phyloP scores from a whole-genome alignment of 2,888 invertebrate species.

The Caenorhabditis japonica region DNA sequence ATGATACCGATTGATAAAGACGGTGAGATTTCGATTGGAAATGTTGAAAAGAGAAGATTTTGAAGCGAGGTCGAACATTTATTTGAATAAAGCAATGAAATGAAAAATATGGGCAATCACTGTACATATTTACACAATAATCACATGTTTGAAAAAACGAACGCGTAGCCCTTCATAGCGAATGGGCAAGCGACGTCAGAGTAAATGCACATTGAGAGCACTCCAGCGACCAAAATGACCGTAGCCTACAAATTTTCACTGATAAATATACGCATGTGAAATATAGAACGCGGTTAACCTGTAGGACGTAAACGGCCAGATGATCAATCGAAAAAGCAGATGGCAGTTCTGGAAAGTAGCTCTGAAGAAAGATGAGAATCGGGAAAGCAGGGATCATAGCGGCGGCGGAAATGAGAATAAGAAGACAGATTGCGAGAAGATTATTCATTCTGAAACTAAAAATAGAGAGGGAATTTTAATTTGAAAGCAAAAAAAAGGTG shows the following conservation, averaged over 20 bases:
- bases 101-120: neutral
- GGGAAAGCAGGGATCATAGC: conserved; percentile 45
- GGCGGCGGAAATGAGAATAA: conserved; percentile 14
- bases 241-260: conserved; percentile 31
- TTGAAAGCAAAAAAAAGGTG: neutral
- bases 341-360: conserved; percentile 39
- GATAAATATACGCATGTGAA: neutral
- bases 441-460: conserved; percentile 19
- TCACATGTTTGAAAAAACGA: conserved; percentile 36
- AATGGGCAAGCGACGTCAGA: conserved; percentile 42
- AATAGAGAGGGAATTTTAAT: neutral
- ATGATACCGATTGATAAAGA: neutral
- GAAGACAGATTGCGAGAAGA: conserved; percentile 6
- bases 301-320: conserved; percentile 8
- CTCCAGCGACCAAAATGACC: conserved; percentile 17
- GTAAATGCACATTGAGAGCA: conserved; percentile 43
- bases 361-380: conserved; percentile 29
- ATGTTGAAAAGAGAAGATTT: neutral
- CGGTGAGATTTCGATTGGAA: neutral
- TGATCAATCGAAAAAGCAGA: conserved; percentile 4
- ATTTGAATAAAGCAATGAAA: too few species aligned
- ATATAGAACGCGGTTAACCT: neutral
- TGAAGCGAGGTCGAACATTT: too few species aligned
- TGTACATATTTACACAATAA: neutral
- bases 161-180: conserved; percentile 36